Conservation (phyloP, 2,113 vertebrate species). For the Sialia sialis region DNA sequence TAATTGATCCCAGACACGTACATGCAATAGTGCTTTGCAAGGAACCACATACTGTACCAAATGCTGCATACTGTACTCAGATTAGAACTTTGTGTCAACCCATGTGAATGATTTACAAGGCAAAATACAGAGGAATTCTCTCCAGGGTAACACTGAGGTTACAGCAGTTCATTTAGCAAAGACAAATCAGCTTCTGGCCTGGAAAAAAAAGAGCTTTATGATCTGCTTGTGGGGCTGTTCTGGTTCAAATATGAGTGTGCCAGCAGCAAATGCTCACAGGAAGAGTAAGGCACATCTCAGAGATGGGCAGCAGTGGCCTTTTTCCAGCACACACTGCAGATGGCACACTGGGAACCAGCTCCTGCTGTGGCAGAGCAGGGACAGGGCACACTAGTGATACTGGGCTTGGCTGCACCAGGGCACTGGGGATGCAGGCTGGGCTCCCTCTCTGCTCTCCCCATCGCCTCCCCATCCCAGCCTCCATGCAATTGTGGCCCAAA, state of each 20-base stretch:
- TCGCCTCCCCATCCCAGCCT: background rate
- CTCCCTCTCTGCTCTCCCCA: background rate
- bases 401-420: rapidly evolving
- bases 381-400: rapidly evolving
- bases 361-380: background rate
- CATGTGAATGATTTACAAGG: background rate
- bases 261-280: background rate
- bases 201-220: background rate
- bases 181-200: background rate
- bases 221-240: background rate
- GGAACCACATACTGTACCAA: background rate
- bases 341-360: background rate
- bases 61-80: background rate
- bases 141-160: constrained; percentile 9
- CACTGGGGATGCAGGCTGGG: background rate
- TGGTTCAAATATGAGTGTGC: background rate
- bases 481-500: rapidly evolving
- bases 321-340: background rate
- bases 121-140: constrained; percentile 16
- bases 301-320: background rate
- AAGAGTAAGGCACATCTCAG: background rate
- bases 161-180: background rate
- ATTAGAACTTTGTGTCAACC: background rate
- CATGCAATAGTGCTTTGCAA: background rate
- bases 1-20: constrained; percentile 18